Evolutionary conservation across 2,888 invertebrate species (phyloP), one percentile per base, ranked within the genome.

Genomic region (Alviniconcha strummeri): DNA sequence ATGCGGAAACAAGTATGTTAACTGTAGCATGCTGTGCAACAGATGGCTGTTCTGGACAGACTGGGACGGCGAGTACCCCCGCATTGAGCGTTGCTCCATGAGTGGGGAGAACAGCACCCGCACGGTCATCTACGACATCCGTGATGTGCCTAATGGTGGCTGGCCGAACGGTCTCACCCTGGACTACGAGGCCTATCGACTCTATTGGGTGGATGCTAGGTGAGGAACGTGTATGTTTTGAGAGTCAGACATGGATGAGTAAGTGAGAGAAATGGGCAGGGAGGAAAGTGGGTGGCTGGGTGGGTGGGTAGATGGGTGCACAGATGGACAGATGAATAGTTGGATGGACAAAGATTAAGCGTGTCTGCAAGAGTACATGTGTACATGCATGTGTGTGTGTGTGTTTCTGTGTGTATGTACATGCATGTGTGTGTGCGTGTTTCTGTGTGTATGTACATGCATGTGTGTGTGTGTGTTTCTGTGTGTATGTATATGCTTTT

Each of bases 181-280:
- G 17, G 98, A 98, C 93, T 92, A 91, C 85, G 95, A 95, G 4
- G 95, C 95, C 71, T 95, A 95, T 81, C 96, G 96, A 83, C 94
- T 98, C 7, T 98, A 97, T 92, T 98, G 98, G 97, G 96, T 97
- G 0, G 98, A 98, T 93, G 97, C 97, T n/a, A 95, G 95, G 95
- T 95, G 88, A 83, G 84, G 54, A n/a, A 52, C 9, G 69, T 69
- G 69, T 60, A 8, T 60, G 13, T 60, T 60, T 60, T 60, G 60
- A 36, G 64, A 64, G 64, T 9, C 64, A 64, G 4, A 64, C 11
- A 64, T 3, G 64, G 64, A 15, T 13, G 64, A 64, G 15, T 13
- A 15, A 64, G 64, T 64, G 64, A 15, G 64, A 13, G 64, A 64
- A 1, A 64, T 64, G 15, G 15, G 64, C 64, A 9, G 4, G 64